Base-by-base conservation (phyloP, 1,140 invertebrate genomes). In the Wiebesia pumilae region DNA sequence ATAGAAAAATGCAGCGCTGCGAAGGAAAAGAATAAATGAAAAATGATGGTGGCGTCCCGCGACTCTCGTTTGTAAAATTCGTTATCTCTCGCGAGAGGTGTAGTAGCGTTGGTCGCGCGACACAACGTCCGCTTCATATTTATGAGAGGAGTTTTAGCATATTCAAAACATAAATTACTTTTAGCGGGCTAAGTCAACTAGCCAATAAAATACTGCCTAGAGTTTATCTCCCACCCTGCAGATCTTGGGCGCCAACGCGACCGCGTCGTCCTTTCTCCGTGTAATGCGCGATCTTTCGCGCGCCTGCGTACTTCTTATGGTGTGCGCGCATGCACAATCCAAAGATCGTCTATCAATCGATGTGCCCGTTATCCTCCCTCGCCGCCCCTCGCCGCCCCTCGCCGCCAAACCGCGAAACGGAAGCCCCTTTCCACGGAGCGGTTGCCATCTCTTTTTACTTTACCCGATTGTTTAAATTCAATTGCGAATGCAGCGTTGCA, bases 141-240 rank as follows among this genome's bases (percentile, higher is more conserved):
- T 92, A 92, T 92, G 91, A 90, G 90, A 88, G 77, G 89, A 91
- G 90, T 91, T 92, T 92, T 92, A 92, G 90, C 91, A 91, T 91
- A 92, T 91, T 91, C 91, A 90, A 91, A 91, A 92, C 90, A 92
- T 92, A 92, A 92, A 92, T 92, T 92, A 92, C 90, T 90, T 90
- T 90, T 87, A 88, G 87, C 89, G 88, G 89, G 87, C 86, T 91
- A 91, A 92, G 90, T 92, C 91, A 91, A 89, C 90, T 89, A 90
- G 88, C 90, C 91, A 91, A 92, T 92, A 91, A 91, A 92, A 92
- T 92, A 91, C 89, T 89, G 90, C 88, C 85, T 81, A 71, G 87
- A 91, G 89, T 91, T 91, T 91, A 91, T 91, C 89, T 91, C 84
- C 62, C 79, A 87, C 75, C 77, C 73, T 54, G 0, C 83, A 78